Evolutionary conservation across 2,888 invertebrate species (phyloP), one percentile per base, ranked within the genome.

Genomic region (Cephus runcator): DNA sequence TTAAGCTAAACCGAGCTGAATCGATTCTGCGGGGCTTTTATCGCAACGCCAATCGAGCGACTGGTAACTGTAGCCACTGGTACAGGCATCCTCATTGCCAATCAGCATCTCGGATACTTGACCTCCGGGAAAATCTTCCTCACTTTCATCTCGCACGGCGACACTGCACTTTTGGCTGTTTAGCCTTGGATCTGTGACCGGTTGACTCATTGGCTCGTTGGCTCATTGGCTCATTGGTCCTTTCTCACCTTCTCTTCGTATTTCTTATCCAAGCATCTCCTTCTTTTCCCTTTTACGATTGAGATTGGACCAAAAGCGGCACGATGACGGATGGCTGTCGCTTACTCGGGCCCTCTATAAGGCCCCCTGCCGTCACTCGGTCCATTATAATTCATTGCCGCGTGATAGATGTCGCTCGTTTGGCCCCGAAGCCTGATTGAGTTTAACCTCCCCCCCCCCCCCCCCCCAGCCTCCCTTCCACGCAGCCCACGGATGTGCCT

Each of bases 331-430:
- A 89, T 89, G 81, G 83, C 86, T 88, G 88, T 89, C 88, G 85
- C 84, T 85, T 84, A 84, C 79, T 81, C 78, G 77, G 74, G 75
- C 82, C 81, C 80, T 81, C 79, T 73, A 77, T 80, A 80, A 78
- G 86, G 79, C 85, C 85, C 84, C 88, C 88, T 81, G 85, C 81
- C 81, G 86, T 82, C 83, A 75, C 77, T 79, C 77, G 79, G 83
- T 81, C 87, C 87, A 87, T 88, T 88, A 88, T 84, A 83, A 87
- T 88, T 88, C 88, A 88, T 88, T 87, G 87, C 86, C 85, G 77
- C 80, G 84, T 88, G 88, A 89, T 87, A 86, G 87, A 88, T 88
- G 88, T 87, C 87, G 84, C 85, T 89, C 87, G 86, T 89, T 88
- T 86, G 83, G 84, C 83, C 83, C 83, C 86, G 84, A 86, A 85